phyloP scores from a whole-genome alignment of 2,888 invertebrate genomes.

The Smittia aterrima region DNA sequence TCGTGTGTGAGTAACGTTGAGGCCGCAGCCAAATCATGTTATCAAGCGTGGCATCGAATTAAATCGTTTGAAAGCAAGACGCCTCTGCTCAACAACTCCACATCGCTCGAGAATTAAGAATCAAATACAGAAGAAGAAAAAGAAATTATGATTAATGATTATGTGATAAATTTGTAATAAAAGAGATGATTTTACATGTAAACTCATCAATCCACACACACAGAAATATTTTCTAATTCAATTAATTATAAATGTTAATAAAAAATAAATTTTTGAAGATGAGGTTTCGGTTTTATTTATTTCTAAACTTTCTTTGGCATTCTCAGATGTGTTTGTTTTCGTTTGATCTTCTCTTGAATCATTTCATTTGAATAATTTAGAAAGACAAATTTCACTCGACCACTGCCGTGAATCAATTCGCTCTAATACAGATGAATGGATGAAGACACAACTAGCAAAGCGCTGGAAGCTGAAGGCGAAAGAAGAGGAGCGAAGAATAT shows the following conservation, averaged over 20 bases:
- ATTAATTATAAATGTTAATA: slow-evolving; percentile 9
- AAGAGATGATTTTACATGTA: background rate
- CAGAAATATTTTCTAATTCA: slow-evolving; percentile 1
- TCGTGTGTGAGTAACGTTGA: background rate
- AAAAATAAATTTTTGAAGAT: background rate
- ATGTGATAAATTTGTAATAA: slow-evolving; percentile 37
- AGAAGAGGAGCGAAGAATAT: background rate
- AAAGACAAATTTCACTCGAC: no score
- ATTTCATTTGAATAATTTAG: background rate
- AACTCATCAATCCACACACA: background rate
- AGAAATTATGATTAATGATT: slow-evolving; percentile 33
- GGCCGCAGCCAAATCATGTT: background rate
- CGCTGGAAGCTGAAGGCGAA: background rate
- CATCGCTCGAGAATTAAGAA: background rate
- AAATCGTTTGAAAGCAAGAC: slow-evolving; percentile 28
- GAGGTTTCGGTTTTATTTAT: background rate
- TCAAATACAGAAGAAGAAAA: slow-evolving; percentile 31
- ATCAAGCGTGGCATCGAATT: background rate
- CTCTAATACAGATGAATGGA: no score
- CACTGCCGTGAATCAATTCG: no score
- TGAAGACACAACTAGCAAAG: slow-evolving; percentile 29
- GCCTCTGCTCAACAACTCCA: slow-evolving; percentile 4
- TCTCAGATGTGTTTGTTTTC: background rate
- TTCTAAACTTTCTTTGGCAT: background rate
- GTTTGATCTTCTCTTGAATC: background rate